phyloP scores from a whole-genome alignment of 2,797 vertebrate species.

The Anabacerthia variegaticeps region DNA sequence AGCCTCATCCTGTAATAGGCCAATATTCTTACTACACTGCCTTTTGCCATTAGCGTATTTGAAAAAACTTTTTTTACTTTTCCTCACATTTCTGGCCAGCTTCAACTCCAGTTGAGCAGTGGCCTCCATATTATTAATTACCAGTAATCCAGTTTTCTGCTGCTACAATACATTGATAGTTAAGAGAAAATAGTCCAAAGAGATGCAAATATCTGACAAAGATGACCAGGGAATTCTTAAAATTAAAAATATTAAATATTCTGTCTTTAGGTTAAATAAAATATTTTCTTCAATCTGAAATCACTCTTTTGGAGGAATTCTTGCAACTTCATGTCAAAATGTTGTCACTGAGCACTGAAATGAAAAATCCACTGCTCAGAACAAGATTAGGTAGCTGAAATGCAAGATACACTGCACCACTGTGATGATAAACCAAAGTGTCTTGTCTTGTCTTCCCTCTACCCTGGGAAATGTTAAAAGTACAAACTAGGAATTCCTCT shows the following conservation, averaged over 20 bases:
- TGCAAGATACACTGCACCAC: neutral
- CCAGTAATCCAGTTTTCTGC: neutral
- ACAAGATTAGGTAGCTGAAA: neutral
- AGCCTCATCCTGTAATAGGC: neutral
- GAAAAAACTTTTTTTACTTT: neutral
- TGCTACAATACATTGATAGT: neutral
- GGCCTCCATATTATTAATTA: neutral
- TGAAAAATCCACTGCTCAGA: neutral
- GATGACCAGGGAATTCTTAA: neutral
- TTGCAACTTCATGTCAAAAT: neutral
- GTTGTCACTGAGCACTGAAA: neutral
- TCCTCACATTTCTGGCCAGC: neutral
- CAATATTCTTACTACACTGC: neutral
- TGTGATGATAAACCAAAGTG: neutral
- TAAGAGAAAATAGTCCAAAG: neutral
- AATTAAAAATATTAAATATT: neutral
- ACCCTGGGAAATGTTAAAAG: neutral
- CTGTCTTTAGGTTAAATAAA: neutral
- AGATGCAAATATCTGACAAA: neutral
- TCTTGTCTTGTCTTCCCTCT: neutral
- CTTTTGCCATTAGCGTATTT: neutral
- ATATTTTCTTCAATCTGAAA: neutral
- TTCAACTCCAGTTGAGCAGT: neutral
- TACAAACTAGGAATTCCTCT: neutral
- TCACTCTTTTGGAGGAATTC: neutral